These are phyloP conservation scores for Holcopasites calliopsidis DNA, from an alignment of 1,140 invertebrate genomes.

Conservation along the genomic window DNA sequence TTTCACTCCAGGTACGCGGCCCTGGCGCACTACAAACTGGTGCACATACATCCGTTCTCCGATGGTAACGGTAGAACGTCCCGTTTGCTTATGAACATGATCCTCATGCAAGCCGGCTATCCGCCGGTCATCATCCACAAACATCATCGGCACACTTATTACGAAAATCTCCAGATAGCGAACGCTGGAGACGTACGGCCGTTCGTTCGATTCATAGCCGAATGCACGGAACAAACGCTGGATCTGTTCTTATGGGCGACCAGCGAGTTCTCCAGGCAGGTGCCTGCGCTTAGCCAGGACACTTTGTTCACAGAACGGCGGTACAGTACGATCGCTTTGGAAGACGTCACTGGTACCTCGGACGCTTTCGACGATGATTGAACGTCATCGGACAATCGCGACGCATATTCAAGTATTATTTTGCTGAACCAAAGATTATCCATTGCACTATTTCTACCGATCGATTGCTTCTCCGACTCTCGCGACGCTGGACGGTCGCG, in stretches of 20 bases:
- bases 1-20: slow-evolving; percentile 87
- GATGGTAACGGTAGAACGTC: slow-evolving; percentile 98
- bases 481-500: no score
- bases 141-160: slow-evolving; percentile 92
- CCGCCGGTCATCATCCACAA: slow-evolving; percentile 97
- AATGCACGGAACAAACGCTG: slow-evolving; percentile 95
- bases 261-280: slow-evolving; percentile 77
- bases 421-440: slow-evolving; percentile 5
- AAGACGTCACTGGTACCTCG: slow-evolving; percentile 54
- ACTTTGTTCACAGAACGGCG: slow-evolving; percentile 65
- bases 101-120: slow-evolving; percentile 98
- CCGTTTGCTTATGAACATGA: slow-evolving; percentile 96
- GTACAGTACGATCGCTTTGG: slow-evolving; percentile 70
- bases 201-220: slow-evolving; percentile 96
- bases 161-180: slow-evolving; percentile 92
- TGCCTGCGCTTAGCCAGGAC: slow-evolving; percentile 78
- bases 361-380: slow-evolving; percentile 63
- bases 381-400: neutral
- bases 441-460: no score
- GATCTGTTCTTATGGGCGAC: slow-evolving; percentile 95
- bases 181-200: slow-evolving; percentile 96
- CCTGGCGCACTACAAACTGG: slow-evolving; percentile 97
- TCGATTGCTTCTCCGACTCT: no score
- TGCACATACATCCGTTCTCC: slow-evolving; percentile 95
- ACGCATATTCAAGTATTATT: neutral